Conservation (phyloP, 2,113 vertebrate genomes). For the Chionodraco myersi region DNA sequence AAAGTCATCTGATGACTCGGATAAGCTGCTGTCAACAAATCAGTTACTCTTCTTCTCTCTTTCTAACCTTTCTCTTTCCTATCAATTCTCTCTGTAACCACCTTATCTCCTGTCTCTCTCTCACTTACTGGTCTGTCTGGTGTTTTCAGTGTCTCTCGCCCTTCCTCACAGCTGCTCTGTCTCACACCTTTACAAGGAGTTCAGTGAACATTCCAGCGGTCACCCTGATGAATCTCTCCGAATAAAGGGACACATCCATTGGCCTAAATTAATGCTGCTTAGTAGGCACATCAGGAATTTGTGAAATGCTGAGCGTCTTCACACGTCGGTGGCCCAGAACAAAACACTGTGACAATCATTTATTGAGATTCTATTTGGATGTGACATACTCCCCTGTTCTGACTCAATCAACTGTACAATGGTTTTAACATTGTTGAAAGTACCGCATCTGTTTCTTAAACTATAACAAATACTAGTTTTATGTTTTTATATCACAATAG, state of each 20-base stretch:
- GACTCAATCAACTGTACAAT: background rate
- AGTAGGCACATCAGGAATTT: conserved; percentile 67
- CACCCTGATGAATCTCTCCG: conserved; percentile 60
- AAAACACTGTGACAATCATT: conserved; percentile 38
- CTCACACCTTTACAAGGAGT: conserved; percentile 67
- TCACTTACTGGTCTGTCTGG: conserved; percentile 48
- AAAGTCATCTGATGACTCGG: background rate
- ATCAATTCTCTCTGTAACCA: background rate
- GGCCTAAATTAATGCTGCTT: conserved; percentile 43
- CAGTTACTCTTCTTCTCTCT: background rate
- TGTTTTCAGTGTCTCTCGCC: conserved; percentile 59
- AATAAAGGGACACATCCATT: conserved; percentile 49
- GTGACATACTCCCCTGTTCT: conserved; percentile 19
- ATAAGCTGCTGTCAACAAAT: background rate
- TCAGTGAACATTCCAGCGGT: conserved; percentile 63
- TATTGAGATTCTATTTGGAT: conserved; percentile 3
- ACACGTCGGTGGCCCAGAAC: conserved; percentile 31
- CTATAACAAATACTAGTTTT: background rate
- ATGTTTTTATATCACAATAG: too few species aligned
- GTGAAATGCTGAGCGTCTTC: conserved; percentile 36
- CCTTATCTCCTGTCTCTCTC: conserved; percentile 19
- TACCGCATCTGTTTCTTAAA: background rate
- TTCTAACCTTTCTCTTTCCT: background rate
- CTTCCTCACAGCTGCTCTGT: conserved; percentile 60
- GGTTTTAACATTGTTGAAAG: background rate